Base-by-base conservation (phyloP, 2,113 vertebrate species). In the Crypturellus undulatus region DNA sequence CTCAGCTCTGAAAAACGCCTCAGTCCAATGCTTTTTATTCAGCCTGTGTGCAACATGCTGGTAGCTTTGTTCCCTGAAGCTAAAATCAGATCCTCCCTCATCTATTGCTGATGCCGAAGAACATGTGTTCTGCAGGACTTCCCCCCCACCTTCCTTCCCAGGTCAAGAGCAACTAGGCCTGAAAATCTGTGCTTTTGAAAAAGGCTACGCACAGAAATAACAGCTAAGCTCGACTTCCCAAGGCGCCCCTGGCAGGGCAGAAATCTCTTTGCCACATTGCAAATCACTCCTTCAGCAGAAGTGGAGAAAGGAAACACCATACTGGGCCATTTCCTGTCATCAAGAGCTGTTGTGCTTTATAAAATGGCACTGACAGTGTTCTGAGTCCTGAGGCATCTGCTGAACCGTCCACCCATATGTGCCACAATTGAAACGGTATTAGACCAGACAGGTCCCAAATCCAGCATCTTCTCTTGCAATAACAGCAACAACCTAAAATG, bases 101-200 rank as follows among this genome's bases (percentile, higher is more conserved):
- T 80, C 90, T 84, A 77, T 60, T 91, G 92, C 87, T 86, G 87
- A 91, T 75, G 85, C 56, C 60, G 56, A 76, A 92, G 68, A 93
- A 89, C 62, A 72, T 40, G 79, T 83, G 85, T 88, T 93, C 85
- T 88, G 82, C 82, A 52, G 52, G 83, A 78, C 32, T 94, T 90
- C 58, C 73, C 6, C 20, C 24, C 4, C 5, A 32, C 52, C 64
- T 17, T 60, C 47, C 34, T 86, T 86, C 87, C 42, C 68, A 88
- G 68, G 64, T 90, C 85, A 75, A 75, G 47, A 81, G 32, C 43
- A 89, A 36, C 20, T 12, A 92, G 47, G 28, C 28, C 76, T 80
- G 69, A 88, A 91, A 91, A 93, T n/a, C n/a, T 5, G 24, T 13
- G 25, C 38, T 91, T 87, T 87, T 45, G 38, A 32, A 88, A 92